Evolutionary conservation across 2,888 invertebrate genomes (phyloP), one percentile per base, ranked within the genome.

Genomic region (Hyppa rectilinea): DNA sequence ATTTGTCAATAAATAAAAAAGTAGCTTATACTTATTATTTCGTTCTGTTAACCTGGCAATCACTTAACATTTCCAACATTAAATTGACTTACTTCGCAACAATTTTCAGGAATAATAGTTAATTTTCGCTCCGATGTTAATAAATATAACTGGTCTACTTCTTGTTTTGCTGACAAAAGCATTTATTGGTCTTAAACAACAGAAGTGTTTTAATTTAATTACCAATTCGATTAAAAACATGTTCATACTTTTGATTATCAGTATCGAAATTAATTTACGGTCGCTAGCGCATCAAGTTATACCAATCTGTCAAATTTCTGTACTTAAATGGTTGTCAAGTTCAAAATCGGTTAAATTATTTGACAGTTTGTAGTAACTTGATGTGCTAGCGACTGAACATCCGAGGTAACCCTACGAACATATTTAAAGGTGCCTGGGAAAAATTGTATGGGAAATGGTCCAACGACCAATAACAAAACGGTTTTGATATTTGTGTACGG

Each of bases 131-230:
- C 12, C 12, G 36, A 31, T 17, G 12, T 34, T 62, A 50, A 77
- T 62, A 50, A 77, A 77, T 38, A 50, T n/a, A 50, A 56, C 61
- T 65, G 52, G 5, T 36, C 34, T 38, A 69, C 31, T 65, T 67
- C 60, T 29, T 63, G 23, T 49, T 45, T 26, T 29, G 34, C 55
- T 40, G 50, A 29, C 10, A 43, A 59, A 60, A 53, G 43, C 45
- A 4, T 72, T 58, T 69, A 61, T 64, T 78, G 60, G 43, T 43
- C 73, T 49, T 63, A 26, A 61, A 38, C 23, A 69, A 61, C 52
- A 26, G 20, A 58, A 64, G 26, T 49, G 29, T 47, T 68, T 61
- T 49, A 58, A 53, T 61, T 43, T 63, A 40, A 60, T 45, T 31
- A 56, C 10, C 10, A 29, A 52, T 73, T 73, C 50, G 55, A 56